A percentile compares a stretch with the other conserved stretches of the same genome.
Evolutionary conservation across 2,888 invertebrate genomes (phyloP).

Genomic region (Nomada goodeniana): DNA sequence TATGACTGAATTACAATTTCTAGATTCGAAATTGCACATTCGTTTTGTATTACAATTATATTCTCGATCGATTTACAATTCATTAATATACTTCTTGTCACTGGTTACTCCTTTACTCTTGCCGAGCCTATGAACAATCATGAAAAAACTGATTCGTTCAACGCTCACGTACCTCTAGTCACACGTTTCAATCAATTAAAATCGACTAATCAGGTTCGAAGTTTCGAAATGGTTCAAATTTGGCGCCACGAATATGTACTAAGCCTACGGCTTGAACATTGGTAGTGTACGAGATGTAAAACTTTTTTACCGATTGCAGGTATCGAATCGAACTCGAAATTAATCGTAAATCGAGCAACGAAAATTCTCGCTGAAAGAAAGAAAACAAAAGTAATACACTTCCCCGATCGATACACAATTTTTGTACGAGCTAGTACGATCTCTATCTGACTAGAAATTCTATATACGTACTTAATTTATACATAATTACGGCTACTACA

Average conservation of each 20-base stretch:
- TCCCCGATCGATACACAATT: constrained; percentile 39
- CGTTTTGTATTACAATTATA: constrained; percentile 21
- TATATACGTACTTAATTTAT: constrained; percentile 65
- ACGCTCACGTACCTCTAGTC: neutral
- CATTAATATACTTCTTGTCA: neutral
- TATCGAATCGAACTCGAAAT: constrained; percentile 11
- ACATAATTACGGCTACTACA: constrained; percentile 60
- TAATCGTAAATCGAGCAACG: neutral
- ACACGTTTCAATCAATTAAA: neutral
- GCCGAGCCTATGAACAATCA: no score
- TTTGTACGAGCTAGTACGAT: constrained; percentile 57
- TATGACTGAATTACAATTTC: constrained; percentile 25
- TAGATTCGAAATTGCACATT: constrained; percentile 27
- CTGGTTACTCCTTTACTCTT: no score
- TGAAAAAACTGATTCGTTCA: neutral
- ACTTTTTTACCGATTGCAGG: constrained; percentile 23
- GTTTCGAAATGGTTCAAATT: neutral
- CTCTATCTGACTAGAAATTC: constrained; percentile 82
- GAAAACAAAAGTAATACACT: constrained; percentile 18
- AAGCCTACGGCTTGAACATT: neutral
- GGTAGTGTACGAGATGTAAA: constrained; percentile 8
- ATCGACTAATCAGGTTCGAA: neutral
- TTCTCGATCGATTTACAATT: constrained; percentile 12
- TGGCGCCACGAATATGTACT: neutral
- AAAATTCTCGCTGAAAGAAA: constrained; percentile 2